Percentiles rank a stretch among this genome's conserved stretches.
phyloP scores from a whole-genome alignment of 2,113 vertebrate species.

The Rhombomys opimus region DNA sequence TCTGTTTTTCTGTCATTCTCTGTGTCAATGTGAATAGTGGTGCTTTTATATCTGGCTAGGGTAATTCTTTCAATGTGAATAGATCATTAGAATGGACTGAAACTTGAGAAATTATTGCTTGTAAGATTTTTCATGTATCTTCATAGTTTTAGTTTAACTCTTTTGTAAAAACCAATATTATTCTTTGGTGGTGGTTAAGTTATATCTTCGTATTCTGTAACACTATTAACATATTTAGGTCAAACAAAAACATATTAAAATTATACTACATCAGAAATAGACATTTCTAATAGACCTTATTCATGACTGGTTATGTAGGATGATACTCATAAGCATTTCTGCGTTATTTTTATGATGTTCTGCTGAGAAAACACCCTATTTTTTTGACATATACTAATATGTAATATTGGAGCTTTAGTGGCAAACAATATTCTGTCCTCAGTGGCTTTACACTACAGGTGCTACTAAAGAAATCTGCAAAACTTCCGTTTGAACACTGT shows the following conservation, averaged over 20 bases:
- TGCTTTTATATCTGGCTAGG: neutral
- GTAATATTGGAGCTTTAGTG: neutral
- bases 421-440: neutral
- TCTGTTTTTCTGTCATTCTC: neutral
- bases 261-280: neutral
- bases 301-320: conserved; percentile 15
- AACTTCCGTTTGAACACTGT: neutral
- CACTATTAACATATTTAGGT: neutral
- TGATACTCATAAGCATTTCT: neutral
- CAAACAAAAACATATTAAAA: neutral
- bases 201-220: conserved; percentile 4
- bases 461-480: neutral
- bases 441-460: neutral
- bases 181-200: conserved; percentile 2
- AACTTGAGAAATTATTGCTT: conserved; percentile 62
- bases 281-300: neutral
- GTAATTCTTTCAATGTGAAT: neutral
- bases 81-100: neutral
- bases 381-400: neutral
- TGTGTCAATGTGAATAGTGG: neutral
- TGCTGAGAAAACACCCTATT: conserved; percentile 18
- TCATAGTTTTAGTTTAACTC: conserved; percentile 23
- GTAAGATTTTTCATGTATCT: conserved; percentile 1
- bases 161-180: conserved; percentile 3
- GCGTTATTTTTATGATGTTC: neutral